phyloP scores from a whole-genome alignment of 1,140 invertebrate species.

The Melanaphis sacchari region DNA sequence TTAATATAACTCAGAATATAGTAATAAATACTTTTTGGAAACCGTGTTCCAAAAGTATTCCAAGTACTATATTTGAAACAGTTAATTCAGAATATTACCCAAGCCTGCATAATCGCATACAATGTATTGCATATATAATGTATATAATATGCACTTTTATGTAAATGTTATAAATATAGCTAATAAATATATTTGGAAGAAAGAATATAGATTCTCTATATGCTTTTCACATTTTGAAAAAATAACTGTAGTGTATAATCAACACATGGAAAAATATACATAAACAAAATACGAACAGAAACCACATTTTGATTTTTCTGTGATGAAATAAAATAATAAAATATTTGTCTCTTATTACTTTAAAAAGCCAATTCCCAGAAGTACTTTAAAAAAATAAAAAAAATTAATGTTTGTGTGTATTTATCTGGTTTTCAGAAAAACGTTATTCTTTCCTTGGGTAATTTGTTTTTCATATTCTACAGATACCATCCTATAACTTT shows the following conservation, averaged over 20 bases:
- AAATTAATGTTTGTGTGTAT: not conserved
- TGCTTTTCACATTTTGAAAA: not conserved
- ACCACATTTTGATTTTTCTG: not conserved
- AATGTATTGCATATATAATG: no score
- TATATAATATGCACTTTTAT: not conserved
- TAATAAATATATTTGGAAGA: not conserved
- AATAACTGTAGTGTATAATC: not conserved
- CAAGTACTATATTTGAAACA: not conserved
- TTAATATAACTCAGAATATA: not conserved
- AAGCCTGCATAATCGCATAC: not conserved
- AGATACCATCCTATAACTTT: not conserved
- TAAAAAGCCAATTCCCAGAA: not conserved
- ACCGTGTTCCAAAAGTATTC: not conserved
- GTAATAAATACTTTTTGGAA: not conserved
- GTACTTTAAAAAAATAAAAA: not conserved
- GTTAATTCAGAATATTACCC: no score
- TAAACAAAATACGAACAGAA: not conserved
- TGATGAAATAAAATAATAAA: not conserved
- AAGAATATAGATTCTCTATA: not conserved
- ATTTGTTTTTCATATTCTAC: not conserved
- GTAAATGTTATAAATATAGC: not conserved
- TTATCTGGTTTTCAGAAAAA: not conserved
- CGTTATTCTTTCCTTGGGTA: not conserved
- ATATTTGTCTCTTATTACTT: not conserved
- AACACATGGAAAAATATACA: not conserved